Conservation (phyloP, 2,113 vertebrate species). For the Emydocephalus ijimae region DNA sequence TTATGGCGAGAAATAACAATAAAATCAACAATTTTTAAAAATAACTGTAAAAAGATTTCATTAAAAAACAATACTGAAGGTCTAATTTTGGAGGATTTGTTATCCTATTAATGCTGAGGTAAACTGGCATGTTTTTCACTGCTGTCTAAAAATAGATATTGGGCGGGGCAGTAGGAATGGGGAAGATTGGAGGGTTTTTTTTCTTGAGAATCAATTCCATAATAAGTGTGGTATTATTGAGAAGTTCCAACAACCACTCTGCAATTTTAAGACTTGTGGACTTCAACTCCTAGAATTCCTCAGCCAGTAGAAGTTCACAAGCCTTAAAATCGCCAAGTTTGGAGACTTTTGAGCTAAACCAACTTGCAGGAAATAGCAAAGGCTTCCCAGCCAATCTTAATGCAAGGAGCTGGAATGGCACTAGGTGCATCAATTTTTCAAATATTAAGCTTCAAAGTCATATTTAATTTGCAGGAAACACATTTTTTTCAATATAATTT, state of each 20-base stretch:
- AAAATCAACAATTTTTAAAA: neutral
- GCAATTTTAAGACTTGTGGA: neutral
- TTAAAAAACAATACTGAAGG: neutral
- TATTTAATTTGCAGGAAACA: too few species aligned
- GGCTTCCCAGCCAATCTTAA: neutral
- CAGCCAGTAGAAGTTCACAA: neutral
- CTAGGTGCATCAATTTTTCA: too few species aligned
- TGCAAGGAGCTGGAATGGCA: neutral
- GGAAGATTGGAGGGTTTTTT: neutral
- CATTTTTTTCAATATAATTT: neutral
- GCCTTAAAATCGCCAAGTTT: neutral
- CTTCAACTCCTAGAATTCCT: neutral
- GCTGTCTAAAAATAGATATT: neutral
- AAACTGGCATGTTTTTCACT: neutral
- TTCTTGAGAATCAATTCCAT: neutral
- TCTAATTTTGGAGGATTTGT: neutral
- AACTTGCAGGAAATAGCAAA: neutral
- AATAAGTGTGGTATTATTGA: neutral
- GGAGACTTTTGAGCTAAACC: neutral
- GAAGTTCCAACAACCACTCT: neutral
- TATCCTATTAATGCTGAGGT: neutral
- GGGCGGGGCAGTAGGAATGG: neutral
- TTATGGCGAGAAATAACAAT: neutral
- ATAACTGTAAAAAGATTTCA: neutral
- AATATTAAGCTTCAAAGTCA: too few species aligned